Evolutionary conservation across 1,140 invertebrate species (phyloP).

Genomic region (Camponotus pennsylvanicus): DNA sequence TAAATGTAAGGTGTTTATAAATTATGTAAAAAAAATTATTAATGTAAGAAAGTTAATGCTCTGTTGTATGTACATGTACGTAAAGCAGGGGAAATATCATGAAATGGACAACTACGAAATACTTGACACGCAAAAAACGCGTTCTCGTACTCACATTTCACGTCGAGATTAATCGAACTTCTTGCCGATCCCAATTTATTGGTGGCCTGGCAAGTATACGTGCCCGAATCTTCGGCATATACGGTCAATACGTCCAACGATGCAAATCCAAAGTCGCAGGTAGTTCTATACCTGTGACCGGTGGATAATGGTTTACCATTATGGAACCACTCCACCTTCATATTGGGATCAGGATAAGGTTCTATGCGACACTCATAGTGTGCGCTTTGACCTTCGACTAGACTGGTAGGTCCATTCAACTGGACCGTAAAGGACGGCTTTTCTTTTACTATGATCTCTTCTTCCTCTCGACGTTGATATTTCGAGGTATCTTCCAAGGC

Average conservation of each 20-base stretch:
- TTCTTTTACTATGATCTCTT: constrained; percentile 93
- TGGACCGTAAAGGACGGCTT: constrained; percentile 95
- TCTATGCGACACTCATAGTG: constrained; percentile 99
- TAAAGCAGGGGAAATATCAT: background rate
- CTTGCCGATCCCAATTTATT: constrained; percentile 94
- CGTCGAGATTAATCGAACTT: constrained; percentile 93
- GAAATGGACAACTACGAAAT: background rate
- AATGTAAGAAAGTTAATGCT: background rate
- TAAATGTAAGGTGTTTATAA: background rate
- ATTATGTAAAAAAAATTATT: background rate
- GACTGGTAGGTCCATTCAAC: constrained; percentile 92
- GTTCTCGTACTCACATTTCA: constrained; percentile 90
- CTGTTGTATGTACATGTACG: background rate
- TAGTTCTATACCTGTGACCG: constrained; percentile 96
- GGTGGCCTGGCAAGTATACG: constrained; percentile 95
- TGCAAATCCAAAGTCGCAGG: constrained; percentile 98
- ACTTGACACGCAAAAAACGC: constrained; percentile 5
- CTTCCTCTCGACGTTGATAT: constrained; percentile 93
- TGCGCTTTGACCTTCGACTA: constrained; percentile 95
- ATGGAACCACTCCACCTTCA: constrained; percentile 97
- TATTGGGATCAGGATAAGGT: constrained; percentile 97
- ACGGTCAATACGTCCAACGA: constrained; percentile 96
- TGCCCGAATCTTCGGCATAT: constrained; percentile 97
- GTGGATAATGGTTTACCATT: constrained; percentile 96
- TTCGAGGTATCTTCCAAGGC: constrained; percentile 93